Evolutionary conservation across 2,888 invertebrate species (phyloP), one percentile per base, ranked within the genome.

Genomic region (Dexiosoma caninum): DNA sequence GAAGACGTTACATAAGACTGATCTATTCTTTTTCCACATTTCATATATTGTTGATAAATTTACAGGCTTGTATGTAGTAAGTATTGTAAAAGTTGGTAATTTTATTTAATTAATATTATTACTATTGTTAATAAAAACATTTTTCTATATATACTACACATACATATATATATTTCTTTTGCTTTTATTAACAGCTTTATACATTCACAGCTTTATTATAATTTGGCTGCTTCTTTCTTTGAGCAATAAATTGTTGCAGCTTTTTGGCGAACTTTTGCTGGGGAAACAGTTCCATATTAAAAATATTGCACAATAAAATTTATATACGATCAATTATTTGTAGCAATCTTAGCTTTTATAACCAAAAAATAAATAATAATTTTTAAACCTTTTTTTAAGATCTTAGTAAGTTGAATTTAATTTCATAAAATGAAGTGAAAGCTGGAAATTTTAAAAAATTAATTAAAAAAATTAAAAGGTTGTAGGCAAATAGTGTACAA

Each of bases 21-120:
- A 55, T 83, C 75, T 82, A 79, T 71, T 81, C 57, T 79, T 57
- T 37, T 57, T 32, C 67, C n/a, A n/a, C n/a, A n/a, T n/a, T n/a
- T n/a, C n/a, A n/a, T 59, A 51, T 62, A 72, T 53, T 66, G 69
- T 77, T 72, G 76, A 83, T 78, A 69, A 77, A 84, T 83, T 87
- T 87, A 83, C 88, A 88, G 88, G 87, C 88, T 88, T 88, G 85
- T 86, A 86, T 88, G 88, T 88, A 88, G 85, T 87, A 85, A 85
- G 85, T 85, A 85, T 85, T 82, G 80, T 78, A 82, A 76, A 82
- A 81, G 21, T 81, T 53, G 62, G 71, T 82, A 78, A 71, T 51
- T 78, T 27, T 69, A 51, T 66, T n/a, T n/a, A n/a, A n/a, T n/a
- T n/a, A n/a, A n/a, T 12, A 44, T 32, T 2, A 70, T 51, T 40